Evolutionary conservation across 37 sponge, comb jelly and placozoan species (phyloP).

Genomic region (Theonella swinhoei): DNA sequence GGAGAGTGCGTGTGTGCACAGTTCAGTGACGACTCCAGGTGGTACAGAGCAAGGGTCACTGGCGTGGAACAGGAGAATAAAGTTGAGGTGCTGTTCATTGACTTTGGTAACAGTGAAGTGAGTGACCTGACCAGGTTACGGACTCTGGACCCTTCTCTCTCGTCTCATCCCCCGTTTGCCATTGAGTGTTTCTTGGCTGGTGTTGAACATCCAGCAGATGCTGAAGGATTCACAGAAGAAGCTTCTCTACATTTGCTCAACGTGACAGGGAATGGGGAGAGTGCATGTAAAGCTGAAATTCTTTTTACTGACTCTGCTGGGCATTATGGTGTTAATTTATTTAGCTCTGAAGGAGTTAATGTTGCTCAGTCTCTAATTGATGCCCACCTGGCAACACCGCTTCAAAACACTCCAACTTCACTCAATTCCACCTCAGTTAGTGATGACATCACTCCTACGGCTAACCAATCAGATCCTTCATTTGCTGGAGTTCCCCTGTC

Average conservation of each 20-base stretch:
- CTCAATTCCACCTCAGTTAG: no score
- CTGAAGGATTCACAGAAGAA: background rate
- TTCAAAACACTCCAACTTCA: background rate
- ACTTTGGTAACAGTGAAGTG: conserved; percentile 75
- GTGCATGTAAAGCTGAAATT: conserved; percentile 11
- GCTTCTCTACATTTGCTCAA: conserved; percentile 26
- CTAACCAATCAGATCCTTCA: background rate
- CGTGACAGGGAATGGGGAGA: conserved; percentile 11
- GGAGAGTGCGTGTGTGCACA: conserved; percentile 50
- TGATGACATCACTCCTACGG: background rate
- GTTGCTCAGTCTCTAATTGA: conserved; percentile 22
- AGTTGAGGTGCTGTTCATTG: conserved; percentile 59
- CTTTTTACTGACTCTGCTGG: conserved; percentile 16
- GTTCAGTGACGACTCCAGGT: conserved; percentile 55
- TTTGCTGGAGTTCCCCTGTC: background rate
- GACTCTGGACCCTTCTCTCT: conserved; percentile 1
- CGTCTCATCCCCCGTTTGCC: conserved; percentile 33
- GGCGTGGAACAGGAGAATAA: background rate
- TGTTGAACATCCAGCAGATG: conserved; percentile 5
- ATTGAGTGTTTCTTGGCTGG: conserved; percentile 64
- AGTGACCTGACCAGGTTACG: conserved; percentile 30
- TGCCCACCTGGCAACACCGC: conserved; percentile 10
- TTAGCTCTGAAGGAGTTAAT: conserved; percentile 23
- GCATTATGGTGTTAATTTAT: conserved; percentile 21
- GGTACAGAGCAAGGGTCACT: conserved; percentile 55